Evolutionary conservation across 1,140 invertebrate genomes (phyloP).

Genomic region (Brachionus paranguensis): DNA sequence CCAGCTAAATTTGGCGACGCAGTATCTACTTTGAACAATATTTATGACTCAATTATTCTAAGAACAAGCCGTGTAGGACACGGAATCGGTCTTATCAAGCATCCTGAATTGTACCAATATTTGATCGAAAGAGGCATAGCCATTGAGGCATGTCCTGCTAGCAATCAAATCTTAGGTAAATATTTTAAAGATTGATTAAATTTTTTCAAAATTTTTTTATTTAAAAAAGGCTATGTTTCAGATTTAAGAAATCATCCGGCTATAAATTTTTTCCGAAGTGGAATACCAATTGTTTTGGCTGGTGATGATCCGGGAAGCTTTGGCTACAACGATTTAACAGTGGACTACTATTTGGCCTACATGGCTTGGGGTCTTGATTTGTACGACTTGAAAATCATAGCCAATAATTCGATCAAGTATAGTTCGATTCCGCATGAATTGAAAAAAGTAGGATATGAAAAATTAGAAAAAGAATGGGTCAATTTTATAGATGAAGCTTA

Average conservation of each 20-base stretch:
- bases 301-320: conserved; percentile 45
- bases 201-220: neutral
- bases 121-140: conserved; percentile 43
- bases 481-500: conserved; percentile 42
- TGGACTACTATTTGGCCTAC: conserved; percentile 46
- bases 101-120: conserved; percentile 43
- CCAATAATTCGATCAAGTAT: conserved; percentile 43
- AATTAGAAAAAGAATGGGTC: conserved; percentile 43
- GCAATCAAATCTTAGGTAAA: conserved; percentile 44
- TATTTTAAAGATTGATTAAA: too few relatives aligned
- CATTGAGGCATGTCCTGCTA: conserved; percentile 44
- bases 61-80: conserved; percentile 44
- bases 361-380: conserved; percentile 45
- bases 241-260: conserved; percentile 45
- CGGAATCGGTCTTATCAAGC: conserved; percentile 43
- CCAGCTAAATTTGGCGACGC: conserved; percentile 42
- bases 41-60: conserved; percentile 44
- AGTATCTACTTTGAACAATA: conserved; percentile 42
- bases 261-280: conserved; percentile 43
- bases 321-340: conserved; percentile 45
- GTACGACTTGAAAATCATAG: conserved; percentile 43
- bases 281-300: conserved; percentile 46
- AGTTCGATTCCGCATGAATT: conserved; percentile 42
- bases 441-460: conserved; percentile 42
- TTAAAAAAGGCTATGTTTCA: conserved; percentile 40